Percentiles rank a stretch among this genome's conserved stretches.
Evolutionary conservation across 2,113 vertebrate genomes (phyloP).

Genomic region (Lepisosteus oculatus): DNA sequence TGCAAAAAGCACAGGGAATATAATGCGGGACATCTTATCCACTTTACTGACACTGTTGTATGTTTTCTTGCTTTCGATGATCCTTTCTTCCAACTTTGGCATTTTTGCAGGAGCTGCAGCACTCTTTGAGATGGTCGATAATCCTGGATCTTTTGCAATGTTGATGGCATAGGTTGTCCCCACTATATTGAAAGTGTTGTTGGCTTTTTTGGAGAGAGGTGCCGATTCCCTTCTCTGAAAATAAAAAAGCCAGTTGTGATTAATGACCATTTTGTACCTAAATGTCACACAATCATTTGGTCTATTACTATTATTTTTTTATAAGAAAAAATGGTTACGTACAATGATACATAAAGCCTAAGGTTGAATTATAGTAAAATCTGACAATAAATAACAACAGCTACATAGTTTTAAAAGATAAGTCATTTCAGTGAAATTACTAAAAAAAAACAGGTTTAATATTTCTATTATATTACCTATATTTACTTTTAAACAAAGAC

Average conservation of each 20-base stretch:
- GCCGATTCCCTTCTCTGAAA: slow-evolving; percentile 88
- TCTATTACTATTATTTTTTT: no score
- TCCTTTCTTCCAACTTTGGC: slow-evolving; percentile 80
- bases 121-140: slow-evolving; percentile 89
- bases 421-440: no score
- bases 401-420: no score
- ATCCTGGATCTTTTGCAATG: slow-evolving; percentile 85
- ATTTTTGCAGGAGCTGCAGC: slow-evolving; percentile 67
- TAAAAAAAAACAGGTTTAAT: no score
- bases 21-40: slow-evolving; percentile 98
- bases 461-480: no score
- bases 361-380: no score
- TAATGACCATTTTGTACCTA: no score
- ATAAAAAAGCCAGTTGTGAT: slow-evolving; percentile 23
- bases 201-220: slow-evolving; percentile 87
- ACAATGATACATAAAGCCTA: no score
- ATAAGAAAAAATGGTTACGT: no score
- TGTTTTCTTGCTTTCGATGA: slow-evolving; percentile 86
- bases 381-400: no score
- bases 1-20: slow-evolving; percentile 96
- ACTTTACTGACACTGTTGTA: slow-evolving; percentile 99
- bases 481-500: no score
- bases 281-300: no score
- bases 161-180: slow-evolving; percentile 95
- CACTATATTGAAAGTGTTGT: slow-evolving; percentile 97